Evolutionary conservation across 2,888 invertebrate species (phyloP).

Genomic region (Drymonia ruficornis): DNA sequence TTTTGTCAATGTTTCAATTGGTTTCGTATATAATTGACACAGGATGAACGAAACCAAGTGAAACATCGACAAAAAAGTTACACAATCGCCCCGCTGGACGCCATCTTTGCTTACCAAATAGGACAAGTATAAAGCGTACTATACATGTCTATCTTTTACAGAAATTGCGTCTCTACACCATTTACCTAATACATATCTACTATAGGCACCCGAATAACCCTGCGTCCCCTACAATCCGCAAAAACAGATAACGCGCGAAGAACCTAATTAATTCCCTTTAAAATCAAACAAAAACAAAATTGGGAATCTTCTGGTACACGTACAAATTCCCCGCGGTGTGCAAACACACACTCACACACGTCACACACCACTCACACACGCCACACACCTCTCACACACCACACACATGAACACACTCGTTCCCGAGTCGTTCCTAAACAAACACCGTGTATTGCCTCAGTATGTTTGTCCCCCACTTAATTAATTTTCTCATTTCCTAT

Average conservation of each 20-base stretch:
- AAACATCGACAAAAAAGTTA: too few species aligned
- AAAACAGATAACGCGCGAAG: constrained; percentile 4
- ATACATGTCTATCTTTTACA: too few species aligned
- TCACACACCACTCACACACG: constrained; percentile 6
- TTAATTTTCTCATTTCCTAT: constrained; percentile 80
- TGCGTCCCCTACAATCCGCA: constrained; percentile 1
- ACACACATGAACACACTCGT: constrained; percentile 21
- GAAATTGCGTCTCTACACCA: too few species aligned
- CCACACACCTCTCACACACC: too few species aligned
- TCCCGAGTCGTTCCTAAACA: constrained; percentile 60
- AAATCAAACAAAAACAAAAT: constrained; percentile 16
- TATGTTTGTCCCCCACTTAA: constrained; percentile 71
- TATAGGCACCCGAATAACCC: background rate
- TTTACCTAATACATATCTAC: too few species aligned
- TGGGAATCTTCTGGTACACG: constrained; percentile 43
- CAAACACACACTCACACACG: constrained; percentile 22
- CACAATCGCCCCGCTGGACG: too few species aligned
- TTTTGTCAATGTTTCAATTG: too few species aligned
- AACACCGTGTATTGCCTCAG: constrained; percentile 58
- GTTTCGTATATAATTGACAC: too few species aligned
- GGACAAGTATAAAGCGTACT: too few species aligned
- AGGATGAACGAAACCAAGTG: too few species aligned
- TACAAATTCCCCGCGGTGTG: constrained; percentile 15
- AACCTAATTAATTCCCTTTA: constrained; percentile 2
- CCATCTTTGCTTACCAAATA: too few species aligned